Base-by-base conservation (phyloP, 37 sponge, comb jelly and placozoan genomes). In the Axinella damicornis region DNA sequence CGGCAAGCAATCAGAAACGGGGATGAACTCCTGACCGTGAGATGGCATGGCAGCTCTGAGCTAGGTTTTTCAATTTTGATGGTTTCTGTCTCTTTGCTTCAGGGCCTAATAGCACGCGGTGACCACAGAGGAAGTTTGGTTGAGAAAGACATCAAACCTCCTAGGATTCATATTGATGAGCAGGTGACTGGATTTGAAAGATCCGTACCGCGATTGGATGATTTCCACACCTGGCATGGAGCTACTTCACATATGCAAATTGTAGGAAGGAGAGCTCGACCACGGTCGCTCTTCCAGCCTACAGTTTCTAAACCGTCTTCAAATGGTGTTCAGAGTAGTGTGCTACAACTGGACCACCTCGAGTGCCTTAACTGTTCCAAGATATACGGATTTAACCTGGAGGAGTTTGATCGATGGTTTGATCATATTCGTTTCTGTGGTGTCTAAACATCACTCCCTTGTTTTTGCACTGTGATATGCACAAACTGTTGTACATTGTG, bases 51-150 rank as follows among this genome's bases (percentile, higher is more conserved):
- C n/a, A n/a, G n/a, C n/a, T n/a, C n/a, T n/a, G n/a, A n/a, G n/a
- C n/a, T n/a, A n/a, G n/a, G n/a, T n/a, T n/a, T n/a, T n/a, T n/a
- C n/a, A n/a, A n/a, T n/a, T n/a, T n/a, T n/a, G n/a, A n/a, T n/a
- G n/a, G n/a, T n/a, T n/a, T n/a, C n/a, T n/a, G n/a, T 13, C 54
- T 73, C 60, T 73, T 40, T 73, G 31, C 22, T 82, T 0, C 31
- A 83, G 90, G 73, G 71, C 33, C 41, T 77, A 0, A 65, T 83
- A 53, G 58, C 78, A 34, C 30, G 90, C 13, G 79, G 85, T 0
- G 72, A 82, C 16, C 63, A 52, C 32, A 0, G 16, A 0, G 69
- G 79, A 38, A 62, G 60, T 28, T 65, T 73, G 12, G 75, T 83
- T 12, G 84, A 83, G 74, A 83, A 74, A n/a, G 84, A 83, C 66